Evolutionary conservation across 1,140 invertebrate genomes (phyloP).

Genomic region (Drosophila willistoni): DNA sequence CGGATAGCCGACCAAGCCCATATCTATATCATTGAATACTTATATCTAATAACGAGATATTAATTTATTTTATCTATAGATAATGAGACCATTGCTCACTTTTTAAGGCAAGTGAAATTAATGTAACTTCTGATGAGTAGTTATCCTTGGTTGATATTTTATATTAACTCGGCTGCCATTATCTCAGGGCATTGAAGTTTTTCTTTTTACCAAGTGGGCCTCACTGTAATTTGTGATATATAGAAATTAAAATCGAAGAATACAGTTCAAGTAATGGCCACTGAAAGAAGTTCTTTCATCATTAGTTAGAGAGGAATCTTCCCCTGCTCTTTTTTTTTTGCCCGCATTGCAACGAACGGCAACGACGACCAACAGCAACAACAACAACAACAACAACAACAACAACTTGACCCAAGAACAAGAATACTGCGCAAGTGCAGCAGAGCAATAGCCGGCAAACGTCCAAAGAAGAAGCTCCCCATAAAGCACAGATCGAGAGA

Average conservation of each 20-base stretch:
- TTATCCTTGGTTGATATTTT: too few relatives aligned
- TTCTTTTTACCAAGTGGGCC: too few relatives aligned
- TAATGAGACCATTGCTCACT: too few relatives aligned
- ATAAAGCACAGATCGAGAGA: constrained; percentile 31
- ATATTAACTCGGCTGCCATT: too few relatives aligned
- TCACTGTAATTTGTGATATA: not conserved
- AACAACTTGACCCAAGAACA: constrained; percentile 27
- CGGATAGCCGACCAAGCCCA: too few relatives aligned
- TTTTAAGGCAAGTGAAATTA: too few relatives aligned
- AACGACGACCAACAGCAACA: constrained; percentile 42
- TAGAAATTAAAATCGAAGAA: not conserved
- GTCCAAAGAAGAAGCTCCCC: constrained; percentile 39
- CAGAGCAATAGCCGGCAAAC: constrained; percentile 21
- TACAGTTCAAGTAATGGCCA: not conserved
- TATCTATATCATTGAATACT: too few relatives aligned
- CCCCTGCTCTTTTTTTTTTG: not conserved
- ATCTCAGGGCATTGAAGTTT: too few relatives aligned
- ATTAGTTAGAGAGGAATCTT: not conserved
- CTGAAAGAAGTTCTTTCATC: constrained; percentile 40
- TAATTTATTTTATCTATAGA: too few relatives aligned
- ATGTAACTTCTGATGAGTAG: too few relatives aligned
- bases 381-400: constrained; percentile 29
- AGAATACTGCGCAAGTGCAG: constrained; percentile 68
- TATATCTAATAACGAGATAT: too few relatives aligned
- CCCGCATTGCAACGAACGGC: too few relatives aligned